Percentiles rank a stretch among this genome's conserved stretches.
Conservation (phyloP, 2,797 vertebrate genomes). For the Otus scops region DNA sequence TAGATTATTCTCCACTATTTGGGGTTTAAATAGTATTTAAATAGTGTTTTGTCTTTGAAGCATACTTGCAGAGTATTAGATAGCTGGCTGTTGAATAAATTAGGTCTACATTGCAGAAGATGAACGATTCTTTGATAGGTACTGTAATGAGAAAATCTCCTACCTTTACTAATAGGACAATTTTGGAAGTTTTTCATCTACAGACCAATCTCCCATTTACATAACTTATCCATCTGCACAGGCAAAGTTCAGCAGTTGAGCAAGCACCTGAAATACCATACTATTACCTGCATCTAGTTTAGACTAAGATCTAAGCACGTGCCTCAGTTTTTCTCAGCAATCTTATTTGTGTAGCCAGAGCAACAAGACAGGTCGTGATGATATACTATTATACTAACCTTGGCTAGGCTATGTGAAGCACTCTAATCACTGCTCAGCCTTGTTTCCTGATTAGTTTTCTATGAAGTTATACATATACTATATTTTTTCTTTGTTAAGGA, state of each 20-base stretch:
- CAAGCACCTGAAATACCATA: background rate
- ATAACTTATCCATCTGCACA: background rate
- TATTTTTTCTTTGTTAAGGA: background rate
- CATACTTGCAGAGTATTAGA: background rate
- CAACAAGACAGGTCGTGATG: background rate
- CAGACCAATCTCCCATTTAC: background rate
- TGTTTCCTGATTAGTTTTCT: background rate
- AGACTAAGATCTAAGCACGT: background rate
- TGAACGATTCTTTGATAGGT: background rate
- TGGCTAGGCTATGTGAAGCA: background rate
- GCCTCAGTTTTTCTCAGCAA: background rate
- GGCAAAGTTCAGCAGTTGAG: background rate
- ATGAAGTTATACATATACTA: background rate
- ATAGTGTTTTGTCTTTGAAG: background rate
- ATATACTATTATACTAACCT: background rate
- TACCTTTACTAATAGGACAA: background rate
- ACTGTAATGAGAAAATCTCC: background rate
- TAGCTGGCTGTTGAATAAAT: background rate
- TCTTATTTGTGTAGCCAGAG: background rate
- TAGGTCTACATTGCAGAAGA: background rate
- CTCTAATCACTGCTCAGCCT: background rate
- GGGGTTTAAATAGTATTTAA: background rate
- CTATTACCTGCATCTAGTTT: background rate
- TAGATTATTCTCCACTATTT: background rate
- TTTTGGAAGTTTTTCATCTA: background rate